These are phyloP conservation scores for Thaumetopoea pityocampa DNA, from an alignment of 1,140 invertebrate genomes.

Conservation along the genomic window DNA sequence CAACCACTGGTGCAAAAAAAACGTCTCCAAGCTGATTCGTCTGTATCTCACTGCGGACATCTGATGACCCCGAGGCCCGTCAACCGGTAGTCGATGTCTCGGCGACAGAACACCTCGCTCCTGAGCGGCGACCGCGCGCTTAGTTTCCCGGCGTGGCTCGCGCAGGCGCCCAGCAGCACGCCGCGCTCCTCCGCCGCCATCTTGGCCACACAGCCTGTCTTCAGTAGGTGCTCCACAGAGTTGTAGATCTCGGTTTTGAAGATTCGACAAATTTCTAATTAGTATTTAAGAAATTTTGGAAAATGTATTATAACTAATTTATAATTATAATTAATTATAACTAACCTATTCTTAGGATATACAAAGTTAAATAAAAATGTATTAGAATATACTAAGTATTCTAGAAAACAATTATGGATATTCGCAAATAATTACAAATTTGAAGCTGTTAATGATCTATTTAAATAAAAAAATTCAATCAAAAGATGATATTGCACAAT, in stretches of 20 bases:
- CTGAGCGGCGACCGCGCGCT: constrained; percentile 56
- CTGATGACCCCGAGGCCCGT: constrained; percentile 60
- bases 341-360: too few relatives aligned
- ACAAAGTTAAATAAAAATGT: too few relatives aligned
- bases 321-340: too few relatives aligned
- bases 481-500: too few relatives aligned
- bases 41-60: constrained; percentile 40
- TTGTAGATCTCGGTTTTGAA: constrained; percentile 79
- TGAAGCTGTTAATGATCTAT: too few relatives aligned
- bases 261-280: constrained; percentile 78
- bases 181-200: constrained; percentile 47
- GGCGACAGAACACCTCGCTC: constrained; percentile 63
- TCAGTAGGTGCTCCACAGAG: constrained; percentile 57
- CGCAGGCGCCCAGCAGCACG: constrained; percentile 47
- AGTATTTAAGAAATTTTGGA: too few relatives aligned
- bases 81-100: constrained; percentile 56
- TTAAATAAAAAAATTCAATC: too few relatives aligned
- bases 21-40: neutral
- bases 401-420: too few relatives aligned
- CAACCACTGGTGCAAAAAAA: neutral
- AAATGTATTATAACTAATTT: too few relatives aligned
- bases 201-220: constrained; percentile 39
- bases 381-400: too few relatives aligned
- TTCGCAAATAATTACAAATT: too few relatives aligned
- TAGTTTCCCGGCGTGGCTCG: constrained; percentile 54